phyloP scores from a whole-genome alignment of 92 coral and sea anemone species.

The Porites lobata region DNA sequence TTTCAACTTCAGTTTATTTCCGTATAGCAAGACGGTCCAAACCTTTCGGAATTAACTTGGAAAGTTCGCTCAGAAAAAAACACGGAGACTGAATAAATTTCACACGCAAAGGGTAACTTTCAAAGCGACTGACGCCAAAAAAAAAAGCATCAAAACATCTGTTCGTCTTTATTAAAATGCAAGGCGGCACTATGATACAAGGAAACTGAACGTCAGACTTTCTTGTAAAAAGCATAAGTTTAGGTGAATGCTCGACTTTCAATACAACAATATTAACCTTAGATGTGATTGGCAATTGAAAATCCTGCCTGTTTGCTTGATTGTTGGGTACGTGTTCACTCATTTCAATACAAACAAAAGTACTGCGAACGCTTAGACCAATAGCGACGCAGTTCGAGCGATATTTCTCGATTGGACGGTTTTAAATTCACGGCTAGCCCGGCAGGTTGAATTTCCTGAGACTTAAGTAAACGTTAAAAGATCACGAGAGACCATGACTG shows the following conservation, averaged over 20 bases:
- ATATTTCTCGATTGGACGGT: conserved; percentile 95
- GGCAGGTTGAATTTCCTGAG: conserved; percentile 90
- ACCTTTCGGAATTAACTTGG: no score
- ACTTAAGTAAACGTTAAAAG: conserved; percentile 51
- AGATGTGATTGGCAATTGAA: conserved; percentile 21
- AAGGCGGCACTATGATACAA: conserved; percentile 26
- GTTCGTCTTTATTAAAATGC: conserved; percentile 21
- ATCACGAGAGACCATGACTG: conserved; percentile 8
- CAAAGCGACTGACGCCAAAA: background rate
- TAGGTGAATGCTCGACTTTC: background rate
- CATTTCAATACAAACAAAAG: conserved; percentile 91
- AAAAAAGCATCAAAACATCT: conserved; percentile 3
- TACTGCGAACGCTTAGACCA: conserved; percentile 85
- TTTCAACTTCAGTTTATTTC: no score
- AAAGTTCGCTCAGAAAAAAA: no score
- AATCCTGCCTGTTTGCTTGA: background rate
- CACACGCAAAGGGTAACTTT: background rate
- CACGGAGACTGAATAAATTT: background rate
- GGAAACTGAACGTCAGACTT: conserved; percentile 2
- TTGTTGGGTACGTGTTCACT: conserved; percentile 29
- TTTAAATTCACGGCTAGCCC: conserved; percentile 90
- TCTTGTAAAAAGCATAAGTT: background rate
- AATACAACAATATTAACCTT: background rate
- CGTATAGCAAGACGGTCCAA: no score
- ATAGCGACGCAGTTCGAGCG: conserved; percentile 88